Evolutionary conservation across 2,113 vertebrate genomes (phyloP).

Genomic region (Halichoerus grypus): DNA sequence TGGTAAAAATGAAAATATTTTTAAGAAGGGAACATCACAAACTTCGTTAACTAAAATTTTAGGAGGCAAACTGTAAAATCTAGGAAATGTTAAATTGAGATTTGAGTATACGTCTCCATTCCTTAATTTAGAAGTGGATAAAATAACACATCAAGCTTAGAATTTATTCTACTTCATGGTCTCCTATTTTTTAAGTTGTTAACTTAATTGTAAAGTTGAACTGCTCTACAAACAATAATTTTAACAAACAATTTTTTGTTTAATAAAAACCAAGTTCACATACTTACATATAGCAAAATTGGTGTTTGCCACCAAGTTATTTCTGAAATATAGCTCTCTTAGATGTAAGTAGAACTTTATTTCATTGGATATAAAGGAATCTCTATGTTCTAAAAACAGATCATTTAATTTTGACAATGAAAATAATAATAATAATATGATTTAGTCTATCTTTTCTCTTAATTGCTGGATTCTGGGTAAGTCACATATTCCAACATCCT

Average conservation of each 20-base stretch:
- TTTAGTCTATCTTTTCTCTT: slow-evolving; percentile 8
- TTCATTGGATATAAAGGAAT: slow-evolving; percentile 26
- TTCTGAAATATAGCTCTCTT: slow-evolving; percentile 45
- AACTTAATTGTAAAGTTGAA: slow-evolving; percentile 1
- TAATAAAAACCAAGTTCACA: slow-evolving; percentile 56
- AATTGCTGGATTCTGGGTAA: slow-evolving; percentile 42
- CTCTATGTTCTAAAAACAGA: slow-evolving; percentile 13
- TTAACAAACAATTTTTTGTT: neutral
- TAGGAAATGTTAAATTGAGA: slow-evolving; percentile 27
- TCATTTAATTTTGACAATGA: slow-evolving; percentile 16
- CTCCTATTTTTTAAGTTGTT: neutral
- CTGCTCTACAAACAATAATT: neutral
- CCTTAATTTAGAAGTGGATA: slow-evolving; percentile 11
- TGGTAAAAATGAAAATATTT: slow-evolving; percentile 61
- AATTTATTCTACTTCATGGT: slow-evolving; percentile 7
- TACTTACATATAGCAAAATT: neutral
- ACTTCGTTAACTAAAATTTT: slow-evolving; percentile 14
- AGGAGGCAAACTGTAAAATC: slow-evolving; percentile 50
- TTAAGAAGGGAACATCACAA: slow-evolving; percentile 34
- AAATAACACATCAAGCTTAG: slow-evolving; percentile 35
- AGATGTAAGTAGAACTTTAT: neutral
- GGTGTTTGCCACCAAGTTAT: neutral
- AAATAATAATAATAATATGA: slow-evolving; percentile 1
- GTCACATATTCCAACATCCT: slow-evolving; percentile 29
- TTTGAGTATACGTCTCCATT: neutral